These are phyloP conservation scores for Sinosuthora webbiana DNA, from an alignment of 2,113 vertebrate genomes.

Conservation along the genomic window DNA sequence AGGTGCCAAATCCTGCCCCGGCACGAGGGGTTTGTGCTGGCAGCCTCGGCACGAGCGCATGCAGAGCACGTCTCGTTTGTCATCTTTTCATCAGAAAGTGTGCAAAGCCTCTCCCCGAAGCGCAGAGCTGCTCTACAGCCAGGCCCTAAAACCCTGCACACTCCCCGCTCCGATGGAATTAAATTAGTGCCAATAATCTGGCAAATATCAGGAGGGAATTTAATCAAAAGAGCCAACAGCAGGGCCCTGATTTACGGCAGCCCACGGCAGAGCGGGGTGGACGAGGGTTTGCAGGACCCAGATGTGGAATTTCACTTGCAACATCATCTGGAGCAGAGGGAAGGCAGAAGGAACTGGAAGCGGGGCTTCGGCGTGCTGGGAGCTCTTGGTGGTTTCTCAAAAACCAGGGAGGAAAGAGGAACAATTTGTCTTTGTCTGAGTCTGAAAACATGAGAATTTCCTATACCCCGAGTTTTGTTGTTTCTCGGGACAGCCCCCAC, in stretches of 20 bases:
- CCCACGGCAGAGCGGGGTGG: neutral
- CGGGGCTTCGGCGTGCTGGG: neutral
- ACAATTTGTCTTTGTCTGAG: neutral
- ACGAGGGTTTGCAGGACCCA: slow-evolving; percentile 55
- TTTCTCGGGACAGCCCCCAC: neutral
- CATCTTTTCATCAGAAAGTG: slow-evolving; percentile 64
- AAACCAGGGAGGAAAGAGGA: neutral
- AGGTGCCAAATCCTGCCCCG: slow-evolving; percentile 2
- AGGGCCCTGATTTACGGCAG: slow-evolving; percentile 30
- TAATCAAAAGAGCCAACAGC: slow-evolving; percentile 69
- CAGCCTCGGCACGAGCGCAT: slow-evolving; percentile 25
- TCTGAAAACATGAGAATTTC: neutral
- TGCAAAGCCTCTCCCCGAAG: slow-evolving; percentile 52
- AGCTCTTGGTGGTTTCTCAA: neutral
- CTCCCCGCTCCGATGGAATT: slow-evolving; percentile 68
- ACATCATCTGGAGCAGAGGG: slow-evolving; percentile 10
- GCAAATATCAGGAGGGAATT: slow-evolving; percentile 74
- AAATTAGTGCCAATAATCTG: slow-evolving; percentile 68
- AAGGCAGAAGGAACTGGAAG: neutral
- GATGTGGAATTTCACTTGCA: slow-evolving; percentile 42
- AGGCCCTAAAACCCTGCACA: slow-evolving; percentile 15
- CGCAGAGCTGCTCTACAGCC: slow-evolving; percentile 55
- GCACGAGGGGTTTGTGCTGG: neutral
- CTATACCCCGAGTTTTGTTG: neutral
- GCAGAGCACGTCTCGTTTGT: slow-evolving; percentile 66